These are phyloP conservation scores for Amphimedon queenslandica DNA, from an alignment of 37 sponge, comb jelly and placozoan genomes.

Conservation along the genomic window DNA sequence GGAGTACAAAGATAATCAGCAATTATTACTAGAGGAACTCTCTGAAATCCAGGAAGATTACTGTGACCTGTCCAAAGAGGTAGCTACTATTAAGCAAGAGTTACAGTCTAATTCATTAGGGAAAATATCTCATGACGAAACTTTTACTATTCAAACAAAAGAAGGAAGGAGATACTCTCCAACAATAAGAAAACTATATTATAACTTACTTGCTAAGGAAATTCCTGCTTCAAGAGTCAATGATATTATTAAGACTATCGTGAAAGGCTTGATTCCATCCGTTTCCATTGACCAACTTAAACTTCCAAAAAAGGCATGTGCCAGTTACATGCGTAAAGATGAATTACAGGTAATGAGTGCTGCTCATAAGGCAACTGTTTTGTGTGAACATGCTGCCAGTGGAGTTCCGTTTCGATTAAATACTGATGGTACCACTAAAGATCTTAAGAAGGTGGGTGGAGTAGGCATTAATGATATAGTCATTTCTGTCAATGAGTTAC, in stretches of 20 bases:
- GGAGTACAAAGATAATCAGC: too few relatives aligned
- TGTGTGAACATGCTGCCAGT: neutral
- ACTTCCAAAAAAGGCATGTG: slow-evolving; percentile 13
- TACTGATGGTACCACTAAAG: slow-evolving; percentile 37
- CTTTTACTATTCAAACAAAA: neutral
- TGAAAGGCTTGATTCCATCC: slow-evolving; percentile 8
- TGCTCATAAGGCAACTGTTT: slow-evolving; percentile 9
- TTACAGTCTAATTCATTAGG: too few relatives aligned
- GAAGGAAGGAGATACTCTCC: neutral
- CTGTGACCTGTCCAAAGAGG: too few relatives aligned
- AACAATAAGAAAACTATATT: slow-evolving; percentile 21
- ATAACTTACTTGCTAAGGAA: slow-evolving; percentile 4
- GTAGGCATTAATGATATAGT: slow-evolving; percentile 13
- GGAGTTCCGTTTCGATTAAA: neutral
- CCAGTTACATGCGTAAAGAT: slow-evolving; percentile 20
- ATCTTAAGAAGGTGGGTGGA: slow-evolving; percentile 31
- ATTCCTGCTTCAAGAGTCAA: slow-evolving; percentile 8
- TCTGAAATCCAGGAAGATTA: too few relatives aligned
- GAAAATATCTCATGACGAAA: neutral
- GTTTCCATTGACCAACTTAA: neutral
- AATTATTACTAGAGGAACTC: too few relatives aligned
- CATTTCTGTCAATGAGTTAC: slow-evolving; percentile 30
- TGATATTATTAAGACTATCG: neutral
- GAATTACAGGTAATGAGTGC: slow-evolving; percentile 8
- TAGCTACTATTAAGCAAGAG: too few relatives aligned